These are phyloP conservation scores for Laticauda laticaudata DNA, from an alignment of 2,113 vertebrate genomes.

Conservation along the genomic window DNA sequence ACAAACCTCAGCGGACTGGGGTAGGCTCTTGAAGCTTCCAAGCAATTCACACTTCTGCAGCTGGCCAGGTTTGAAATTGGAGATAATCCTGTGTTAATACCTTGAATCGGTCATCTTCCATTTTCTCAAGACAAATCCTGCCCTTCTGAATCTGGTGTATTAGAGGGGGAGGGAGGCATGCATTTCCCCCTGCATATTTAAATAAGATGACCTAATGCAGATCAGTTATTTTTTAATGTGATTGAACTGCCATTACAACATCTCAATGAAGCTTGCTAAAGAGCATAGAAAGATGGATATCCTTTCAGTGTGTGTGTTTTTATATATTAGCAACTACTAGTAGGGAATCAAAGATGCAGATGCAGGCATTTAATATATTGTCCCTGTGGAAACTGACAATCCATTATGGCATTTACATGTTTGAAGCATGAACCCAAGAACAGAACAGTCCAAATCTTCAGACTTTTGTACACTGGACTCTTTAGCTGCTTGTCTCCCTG, in stretches of 20 bases:
- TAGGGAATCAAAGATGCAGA: not conserved
- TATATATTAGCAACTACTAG: not conserved
- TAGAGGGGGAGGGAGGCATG: not conserved
- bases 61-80: not conserved
- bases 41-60: not conserved
- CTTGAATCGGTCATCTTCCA: not conserved
- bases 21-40: not conserved
- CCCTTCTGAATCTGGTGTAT: not conserved
- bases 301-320: not conserved
- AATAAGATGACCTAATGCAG: not conserved
- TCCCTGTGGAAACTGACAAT: not conserved
- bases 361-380: not conserved
- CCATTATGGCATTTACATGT: not conserved
- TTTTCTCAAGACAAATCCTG: not conserved
- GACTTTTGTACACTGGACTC: not conserved
- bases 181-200: not conserved
- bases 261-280: not conserved
- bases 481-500: not conserved
- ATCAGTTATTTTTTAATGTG: not conserved
- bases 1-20: not conserved
- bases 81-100: constrained; percentile 1
- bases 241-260: not conserved
- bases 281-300: not conserved
- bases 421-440: not conserved
- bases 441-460: not conserved